Conservation (phyloP, 2,888 invertebrate genomes). For the Drosophila fulvimacula region DNA sequence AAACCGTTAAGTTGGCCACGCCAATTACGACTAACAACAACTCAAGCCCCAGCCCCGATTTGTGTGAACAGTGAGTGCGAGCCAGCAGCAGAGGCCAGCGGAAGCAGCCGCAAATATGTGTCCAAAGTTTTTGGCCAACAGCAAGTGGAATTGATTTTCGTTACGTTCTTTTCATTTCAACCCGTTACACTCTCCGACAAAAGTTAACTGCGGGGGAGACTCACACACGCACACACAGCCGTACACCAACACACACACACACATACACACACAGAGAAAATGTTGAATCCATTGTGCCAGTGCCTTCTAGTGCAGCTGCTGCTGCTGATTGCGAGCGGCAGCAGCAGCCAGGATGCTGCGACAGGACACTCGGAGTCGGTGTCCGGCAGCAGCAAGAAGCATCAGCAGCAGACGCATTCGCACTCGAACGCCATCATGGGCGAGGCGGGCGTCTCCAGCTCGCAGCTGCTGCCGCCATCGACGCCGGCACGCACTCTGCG, state of each 20-base stretch:
- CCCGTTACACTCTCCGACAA: slow-evolving; percentile 9
- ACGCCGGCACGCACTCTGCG: slow-evolving; percentile 60
- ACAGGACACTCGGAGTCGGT: slow-evolving; percentile 51
- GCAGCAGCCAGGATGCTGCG: slow-evolving; percentile 43
- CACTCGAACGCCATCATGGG: slow-evolving; percentile 83
- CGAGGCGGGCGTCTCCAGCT: slow-evolving; percentile 79
- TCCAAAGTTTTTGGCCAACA: slow-evolving; percentile 58
- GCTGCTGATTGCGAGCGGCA: slow-evolving; percentile 28
- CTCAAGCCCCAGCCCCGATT: slow-evolving; percentile 6
- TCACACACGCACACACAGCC: slow-evolving; percentile 9
- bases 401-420: slow-evolving; percentile 68
- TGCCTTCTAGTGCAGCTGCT: slow-evolving; percentile 37
- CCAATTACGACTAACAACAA: slow-evolving; percentile 50
- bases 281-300: slow-evolving; percentile 43
- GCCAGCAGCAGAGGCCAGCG: slow-evolving; percentile 29
- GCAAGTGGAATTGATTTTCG: slow-evolving; percentile 73
- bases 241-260: slow-evolving; percentile 17
- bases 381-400: slow-evolving; percentile 57
- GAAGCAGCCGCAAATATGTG: slow-evolving; percentile 67
- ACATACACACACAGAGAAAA: slow-evolving; percentile 18
- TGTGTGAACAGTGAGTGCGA: slow-evolving; percentile 17
- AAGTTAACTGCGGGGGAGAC: neutral
- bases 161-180: slow-evolving; percentile 47
- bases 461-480: slow-evolving; percentile 71
- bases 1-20: slow-evolving; percentile 39